Base-by-base conservation (phyloP, 2,888 invertebrate genomes). In the Lapara coniferarum region DNA sequence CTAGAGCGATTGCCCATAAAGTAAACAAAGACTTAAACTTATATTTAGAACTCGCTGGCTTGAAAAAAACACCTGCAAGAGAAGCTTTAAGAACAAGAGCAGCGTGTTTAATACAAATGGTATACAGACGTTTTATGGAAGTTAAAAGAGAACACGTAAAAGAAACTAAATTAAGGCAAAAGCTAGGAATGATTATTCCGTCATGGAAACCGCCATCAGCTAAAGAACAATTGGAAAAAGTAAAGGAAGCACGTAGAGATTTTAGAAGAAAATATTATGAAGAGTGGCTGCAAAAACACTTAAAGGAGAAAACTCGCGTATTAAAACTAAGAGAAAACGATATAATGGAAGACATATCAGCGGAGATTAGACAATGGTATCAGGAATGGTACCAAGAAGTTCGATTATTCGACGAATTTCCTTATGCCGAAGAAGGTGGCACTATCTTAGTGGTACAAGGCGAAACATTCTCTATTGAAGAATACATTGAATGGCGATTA, bases 311-410 rank as follows among this genome's bases (percentile, higher is more conserved):
- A 77, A 80, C 89, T 37, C 89, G 93, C 19, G 88, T 95, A 25
- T 79, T 95, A 25, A 84, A 86, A 73, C 87, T 95, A 4, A 86
- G 94, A 66, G 91, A 93, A 77, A 95, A 95, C 7, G 91, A 95
- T 53, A 91, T 97, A 73, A 95, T 96, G 88, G 97, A 97, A 81
- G 96, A 96, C 77, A 96, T 97, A 83, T 95, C 96, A 55, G 96
- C 95, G 73, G 97, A 97, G 90, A 95, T 97, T 70, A 93, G 96
- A 70, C 95, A 95, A 79, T 97, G 97, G 97, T 96, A 97, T 81
- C 83, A 93, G 66, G 90, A 95, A 69, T 97, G 96, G 96, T 93
- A 96, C 87, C 85, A 86, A 56, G 83, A 85, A 70, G 84, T 92
- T 0, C 91, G 92, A 44, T 87, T 92, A 66, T 97, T 97, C 81